Evolutionary conservation across 2,113 vertebrate genomes (phyloP), one percentile per base, ranked within the genome.

Genomic region (Nothocercus julius): DNA sequence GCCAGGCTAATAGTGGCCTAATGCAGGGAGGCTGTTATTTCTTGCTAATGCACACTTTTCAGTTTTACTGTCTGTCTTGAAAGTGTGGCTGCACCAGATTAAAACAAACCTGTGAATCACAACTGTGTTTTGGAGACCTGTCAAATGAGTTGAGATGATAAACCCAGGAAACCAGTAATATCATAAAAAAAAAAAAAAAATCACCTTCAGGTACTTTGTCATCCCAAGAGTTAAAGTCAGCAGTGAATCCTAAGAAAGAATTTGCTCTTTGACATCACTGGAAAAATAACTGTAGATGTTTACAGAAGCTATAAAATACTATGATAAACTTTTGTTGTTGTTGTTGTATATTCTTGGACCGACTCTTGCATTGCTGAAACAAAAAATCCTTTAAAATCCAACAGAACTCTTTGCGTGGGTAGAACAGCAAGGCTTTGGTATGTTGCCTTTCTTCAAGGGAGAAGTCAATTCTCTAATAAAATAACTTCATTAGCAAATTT

Each of bases 321-420:
- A 49, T 13, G 24, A 93, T 90, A 18, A 75, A 22, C 10, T 42
- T 32, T 27, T 59, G 72, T 76, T 66, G 49, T 47, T 47, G 7
- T 49, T 49, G 47, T 49, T 28, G 11, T 69, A 38, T 85, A 8
- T 38, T 87, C 54, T 96, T 89, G 69, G 76, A 84, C 58, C 25
- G 66, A 69, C 13, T 47, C 45, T 45, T 72, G 7, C 4, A 30
- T 4, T 78, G 36, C 21, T 87, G 62, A 64, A 79, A 59, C n/a
- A 73, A 90, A 88, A 91, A 76, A 20, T 53, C 18, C 49, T 93
- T 82, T 82, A 73, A 87, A 92, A 94, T 14, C 51, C 63, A 92
- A 87, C 0, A 4, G 49, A 86, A 90, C 14, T 30, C 36, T 87
- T 85, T 73, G 12, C 32, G 44, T 30, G 22, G 3, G 28, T 82